Evolutionary conservation across 2,797 vertebrate genomes (phyloP).

Genomic region (Fringilla coelebs): DNA sequence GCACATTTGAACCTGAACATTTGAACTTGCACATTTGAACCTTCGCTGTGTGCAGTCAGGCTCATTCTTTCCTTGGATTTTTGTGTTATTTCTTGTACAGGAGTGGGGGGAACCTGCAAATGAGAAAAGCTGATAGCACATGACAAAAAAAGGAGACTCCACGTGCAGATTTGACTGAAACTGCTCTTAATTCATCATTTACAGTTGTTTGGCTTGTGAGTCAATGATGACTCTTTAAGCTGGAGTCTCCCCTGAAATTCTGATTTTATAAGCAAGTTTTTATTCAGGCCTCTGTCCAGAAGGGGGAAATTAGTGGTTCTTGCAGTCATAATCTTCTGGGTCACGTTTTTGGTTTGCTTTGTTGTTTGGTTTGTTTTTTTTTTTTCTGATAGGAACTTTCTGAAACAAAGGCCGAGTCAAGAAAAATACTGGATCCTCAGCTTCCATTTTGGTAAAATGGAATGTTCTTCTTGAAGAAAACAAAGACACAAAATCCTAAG

Average conservation of each 20-base stretch:
- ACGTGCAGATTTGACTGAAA: not conserved
- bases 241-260: constrained; percentile 54
- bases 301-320: not conserved
- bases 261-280: constrained; percentile 18
- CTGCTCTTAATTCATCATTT: constrained; percentile 14
- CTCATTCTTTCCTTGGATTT: not conserved
- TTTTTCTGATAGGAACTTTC: not conserved
- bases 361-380: not conserved
- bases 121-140: not conserved
- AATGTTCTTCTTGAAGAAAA: constrained; percentile 9
- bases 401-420: not conserved
- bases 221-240: constrained; percentile 2
- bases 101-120: not conserved
- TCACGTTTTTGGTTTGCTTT: not conserved
- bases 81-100: not conserved
- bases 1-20: not conserved
- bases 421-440: not conserved
- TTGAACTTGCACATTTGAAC: not conserved
- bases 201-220: not conserved
- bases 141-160: not conserved
- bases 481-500: not conserved
- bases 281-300: constrained; percentile 20
- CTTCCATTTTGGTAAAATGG: not conserved
- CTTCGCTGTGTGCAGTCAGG: not conserved
- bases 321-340: constrained; percentile 1